Percentiles rank a stretch among this genome's conserved stretches.
These are phyloP conservation scores for Bufo bufo DNA, from an alignment of 2,113 vertebrate species.

Conservation along the genomic window DNA sequence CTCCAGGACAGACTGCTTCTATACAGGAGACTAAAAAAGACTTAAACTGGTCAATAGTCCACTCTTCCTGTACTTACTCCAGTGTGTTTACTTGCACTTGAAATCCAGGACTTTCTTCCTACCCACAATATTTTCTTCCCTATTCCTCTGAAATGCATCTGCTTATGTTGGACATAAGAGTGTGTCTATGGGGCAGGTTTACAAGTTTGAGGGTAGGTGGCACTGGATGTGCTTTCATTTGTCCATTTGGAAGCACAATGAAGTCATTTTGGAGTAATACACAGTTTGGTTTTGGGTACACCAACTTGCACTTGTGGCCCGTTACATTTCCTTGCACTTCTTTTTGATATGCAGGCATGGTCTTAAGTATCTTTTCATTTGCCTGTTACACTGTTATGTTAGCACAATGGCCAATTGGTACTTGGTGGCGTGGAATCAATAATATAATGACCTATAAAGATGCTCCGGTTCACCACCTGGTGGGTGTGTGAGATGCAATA, in stretches of 20 bases:
- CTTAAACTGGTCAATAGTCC: slow-evolving; percentile 56
- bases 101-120: slow-evolving; percentile 59
- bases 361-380: slow-evolving; percentile 40
- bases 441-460: not conserved
- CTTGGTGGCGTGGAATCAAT: slow-evolving; percentile 19
- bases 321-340: slow-evolving; percentile 55
- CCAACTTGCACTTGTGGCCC: slow-evolving; percentile 61
- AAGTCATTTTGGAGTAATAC: slow-evolving; percentile 63
- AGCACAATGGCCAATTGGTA: slow-evolving; percentile 28
- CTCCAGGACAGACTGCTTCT: slow-evolving; percentile 56
- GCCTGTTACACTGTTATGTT: slow-evolving; percentile 41
- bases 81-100: slow-evolving; percentile 72
- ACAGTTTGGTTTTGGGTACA: slow-evolving; percentile 60
- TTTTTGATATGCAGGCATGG: slow-evolving; percentile 27
- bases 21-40: slow-evolving; percentile 54
- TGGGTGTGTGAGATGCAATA: slow-evolving; percentile 19
- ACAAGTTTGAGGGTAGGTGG: slow-evolving; percentile 33
- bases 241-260: slow-evolving; percentile 76
- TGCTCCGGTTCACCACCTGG: not conserved
- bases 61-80: slow-evolving; percentile 64
- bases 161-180: slow-evolving; percentile 21
- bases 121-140: slow-evolving; percentile 12
- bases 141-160: slow-evolving; percentile 60
- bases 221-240: slow-evolving; percentile 58
- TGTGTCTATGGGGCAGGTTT: slow-evolving; percentile 52